Evolutionary conservation across 1,140 invertebrate species (phyloP), one percentile per base, ranked within the genome.

Genomic region (Ceratina australensis): DNA sequence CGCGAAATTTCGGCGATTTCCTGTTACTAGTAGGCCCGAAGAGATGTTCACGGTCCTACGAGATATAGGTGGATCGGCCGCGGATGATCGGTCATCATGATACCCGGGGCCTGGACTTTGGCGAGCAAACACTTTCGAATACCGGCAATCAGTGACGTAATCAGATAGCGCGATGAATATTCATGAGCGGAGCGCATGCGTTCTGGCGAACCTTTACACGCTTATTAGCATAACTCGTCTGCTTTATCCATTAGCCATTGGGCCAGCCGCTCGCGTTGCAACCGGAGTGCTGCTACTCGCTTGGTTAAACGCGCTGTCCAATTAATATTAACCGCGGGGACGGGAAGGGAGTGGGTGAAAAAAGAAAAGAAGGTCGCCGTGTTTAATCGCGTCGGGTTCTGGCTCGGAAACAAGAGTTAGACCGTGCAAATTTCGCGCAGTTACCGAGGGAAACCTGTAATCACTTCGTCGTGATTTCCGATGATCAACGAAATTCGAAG

Each of bases 201-300:
- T 76, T 83, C 75, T 78, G 77, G 77, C 77, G 80, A 80, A 81
- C 79, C 79, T 84, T 84, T 83, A 77, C 87, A 82, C 80, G 79
- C 83, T 85, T 83, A 89, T 89, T 89, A 89, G 87, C 88, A 89
- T 89, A 89, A 89, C 88, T 89, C 82, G 88, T 89, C 87, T 80
- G 81, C 80, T 83, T 89, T 87, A 85, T 84, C 85, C 87, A 87
- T 87, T 79, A 85, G 85, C 82, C 84, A 86, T 88, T 87, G 86
- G 82, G 72, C 64, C 82, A 68, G 13, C 71, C 54, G 52, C 24
- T 13, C 28, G 68, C 52, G 74, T 81, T 67, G 74, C 66, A 72
- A 80, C 54, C 57, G 69, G n/a, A 52, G 65, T 68, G 71, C 74
- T 81, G 72, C 79, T 74, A 61, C 52, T 67, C 76, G 75, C 57